phyloP scores from a whole-genome alignment of 2,888 invertebrate genomes.

The Luperina nickerlii region DNA sequence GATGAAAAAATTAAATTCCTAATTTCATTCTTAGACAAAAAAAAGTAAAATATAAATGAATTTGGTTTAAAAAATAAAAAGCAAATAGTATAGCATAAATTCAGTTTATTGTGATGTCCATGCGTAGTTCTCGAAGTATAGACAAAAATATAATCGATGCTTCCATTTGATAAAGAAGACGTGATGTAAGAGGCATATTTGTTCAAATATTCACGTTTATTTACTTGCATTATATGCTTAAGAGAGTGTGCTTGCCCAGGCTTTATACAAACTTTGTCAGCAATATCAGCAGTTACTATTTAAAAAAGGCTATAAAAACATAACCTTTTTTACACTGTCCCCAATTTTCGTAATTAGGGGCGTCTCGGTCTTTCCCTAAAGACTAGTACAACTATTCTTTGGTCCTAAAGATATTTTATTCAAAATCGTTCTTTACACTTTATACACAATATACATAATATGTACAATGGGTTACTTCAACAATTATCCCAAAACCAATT shows the following conservation, averaged over 20 bases:
- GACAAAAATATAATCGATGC: slow-evolving; percentile 35
- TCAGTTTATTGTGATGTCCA: slow-evolving; percentile 52
- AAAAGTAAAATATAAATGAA: not conserved
- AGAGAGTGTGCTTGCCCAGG: slow-evolving; percentile 41
- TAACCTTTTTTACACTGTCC: slow-evolving; percentile 42
- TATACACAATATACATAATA: slow-evolving; percentile 55
- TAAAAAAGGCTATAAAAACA: slow-evolving; percentile 55
- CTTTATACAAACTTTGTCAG: slow-evolving; percentile 57
- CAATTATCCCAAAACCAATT: slow-evolving; percentile 54
- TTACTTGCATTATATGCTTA: slow-evolving; percentile 45
- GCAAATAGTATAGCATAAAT: slow-evolving; percentile 45
- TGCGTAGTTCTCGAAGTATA: slow-evolving; percentile 36
- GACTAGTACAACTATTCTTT: slow-evolving; percentile 50
- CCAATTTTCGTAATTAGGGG: slow-evolving; percentile 33
- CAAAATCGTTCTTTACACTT: slow-evolving; percentile 48
- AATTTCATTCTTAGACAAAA: slow-evolving; percentile 4
- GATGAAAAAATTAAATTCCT: not conserved
- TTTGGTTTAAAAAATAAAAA: slow-evolving; percentile 58
- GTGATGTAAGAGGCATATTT: slow-evolving; percentile 42
- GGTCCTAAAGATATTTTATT: slow-evolving; percentile 51
- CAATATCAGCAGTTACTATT: slow-evolving; percentile 39
- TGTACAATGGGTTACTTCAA: slow-evolving; percentile 49
- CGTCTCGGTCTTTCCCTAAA: slow-evolving; percentile 21
- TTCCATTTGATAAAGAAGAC: slow-evolving; percentile 35
- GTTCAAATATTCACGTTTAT: slow-evolving; percentile 35